Conservation (phyloP, 2,113 vertebrate genomes). For the Albula goreensis region DNA sequence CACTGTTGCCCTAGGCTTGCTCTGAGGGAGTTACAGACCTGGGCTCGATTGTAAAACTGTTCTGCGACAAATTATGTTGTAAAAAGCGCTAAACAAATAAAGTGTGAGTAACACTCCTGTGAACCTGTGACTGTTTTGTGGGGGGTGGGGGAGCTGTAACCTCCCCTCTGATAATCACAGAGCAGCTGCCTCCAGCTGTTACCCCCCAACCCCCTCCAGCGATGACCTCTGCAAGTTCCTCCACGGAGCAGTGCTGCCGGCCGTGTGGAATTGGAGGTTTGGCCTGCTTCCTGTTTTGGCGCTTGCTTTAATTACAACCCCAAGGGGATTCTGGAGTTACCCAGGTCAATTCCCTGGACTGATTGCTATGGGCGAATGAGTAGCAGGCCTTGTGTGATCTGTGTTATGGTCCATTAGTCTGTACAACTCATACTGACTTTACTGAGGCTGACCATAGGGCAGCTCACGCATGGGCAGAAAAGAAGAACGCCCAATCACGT, state of each 20-base stretch:
- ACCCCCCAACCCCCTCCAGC: not conserved
- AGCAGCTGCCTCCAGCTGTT: not conserved
- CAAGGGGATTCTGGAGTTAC: slow-evolving; percentile 26
- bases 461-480: too few relatives aligned
- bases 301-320: slow-evolving; percentile 54
- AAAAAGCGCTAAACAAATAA: too few relatives aligned
- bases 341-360: slow-evolving; percentile 36
- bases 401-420: not conserved
- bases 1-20: too few relatives aligned
- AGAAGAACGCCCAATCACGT: too few relatives aligned
- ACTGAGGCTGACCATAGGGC: not conserved
- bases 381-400: slow-evolving; percentile 9
- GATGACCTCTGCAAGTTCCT: slow-evolving; percentile 28
- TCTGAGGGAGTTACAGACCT: too few relatives aligned
- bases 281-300: slow-evolving; percentile 51
- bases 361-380: slow-evolving; percentile 18
- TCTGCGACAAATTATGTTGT: too few relatives aligned
- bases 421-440: not conserved
- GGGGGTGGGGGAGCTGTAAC: not conserved
- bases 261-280: slow-evolving; percentile 51
- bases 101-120: not conserved
- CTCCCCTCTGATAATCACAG: not conserved
- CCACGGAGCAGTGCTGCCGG: slow-evolving; percentile 39
- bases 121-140: not conserved
- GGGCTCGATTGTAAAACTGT: too few relatives aligned